These are phyloP conservation scores for Monodelphis domestica DNA, from an alignment of 2,797 vertebrate species.

Conservation along the genomic window DNA sequence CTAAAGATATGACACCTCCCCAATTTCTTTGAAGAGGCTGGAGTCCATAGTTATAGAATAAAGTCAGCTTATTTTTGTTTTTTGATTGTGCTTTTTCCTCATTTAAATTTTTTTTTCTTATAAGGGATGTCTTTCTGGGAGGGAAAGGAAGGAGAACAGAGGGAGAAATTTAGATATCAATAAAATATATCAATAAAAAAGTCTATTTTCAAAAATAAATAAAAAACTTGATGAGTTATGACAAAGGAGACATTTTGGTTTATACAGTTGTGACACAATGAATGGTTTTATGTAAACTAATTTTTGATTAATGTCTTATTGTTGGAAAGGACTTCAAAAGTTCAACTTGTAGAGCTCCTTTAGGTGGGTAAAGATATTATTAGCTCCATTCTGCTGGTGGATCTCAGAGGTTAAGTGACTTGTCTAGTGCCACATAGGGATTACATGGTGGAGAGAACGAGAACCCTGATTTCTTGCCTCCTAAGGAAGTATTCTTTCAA, in stretches of 20 bases:
- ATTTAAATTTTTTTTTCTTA: neutral
- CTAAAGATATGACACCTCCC: neutral
- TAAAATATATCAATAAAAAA: too few species aligned
- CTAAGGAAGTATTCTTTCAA: neutral
- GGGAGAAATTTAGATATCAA: neutral
- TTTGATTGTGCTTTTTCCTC: neutral
- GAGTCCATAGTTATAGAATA: neutral
- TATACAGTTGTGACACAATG: too few species aligned
- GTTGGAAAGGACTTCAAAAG: neutral
- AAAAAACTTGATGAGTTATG: too few species aligned
- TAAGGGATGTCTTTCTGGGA: neutral
- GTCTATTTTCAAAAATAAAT: too few species aligned
- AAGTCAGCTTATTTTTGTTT: neutral
- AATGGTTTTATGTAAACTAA: too few species aligned
- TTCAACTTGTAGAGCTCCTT: neutral
- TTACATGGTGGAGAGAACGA: neutral
- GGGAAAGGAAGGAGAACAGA: neutral
- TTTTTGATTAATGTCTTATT: too few species aligned
- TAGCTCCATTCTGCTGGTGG: neutral
- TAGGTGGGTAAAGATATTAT: too few species aligned
- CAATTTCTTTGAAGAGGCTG: neutral
- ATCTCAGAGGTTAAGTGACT: neutral
- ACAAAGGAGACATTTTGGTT: too few species aligned
- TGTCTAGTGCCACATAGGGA: neutral
- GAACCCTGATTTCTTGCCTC: neutral